phyloP scores from a whole-genome alignment of 2,888 invertebrate genomes.

The Philonicus albiceps region DNA sequence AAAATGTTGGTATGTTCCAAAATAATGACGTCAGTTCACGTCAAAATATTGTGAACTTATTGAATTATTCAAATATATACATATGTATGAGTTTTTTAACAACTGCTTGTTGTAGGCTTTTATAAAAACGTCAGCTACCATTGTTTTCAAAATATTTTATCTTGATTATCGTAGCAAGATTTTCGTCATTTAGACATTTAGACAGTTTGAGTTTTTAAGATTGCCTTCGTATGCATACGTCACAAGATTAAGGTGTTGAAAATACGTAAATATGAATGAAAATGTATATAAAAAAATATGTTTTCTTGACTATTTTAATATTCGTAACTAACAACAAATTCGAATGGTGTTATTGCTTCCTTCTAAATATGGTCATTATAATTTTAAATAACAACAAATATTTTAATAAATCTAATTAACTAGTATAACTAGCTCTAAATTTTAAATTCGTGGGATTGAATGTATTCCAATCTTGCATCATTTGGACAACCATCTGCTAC shows the following conservation, averaged over 20 bases:
- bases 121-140: neutral
- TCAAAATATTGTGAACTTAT: neutral
- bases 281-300: too few species aligned
- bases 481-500: neutral
- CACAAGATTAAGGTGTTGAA: too few species aligned
- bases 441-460: neutral
- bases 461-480: neutral
- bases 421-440: neutral
- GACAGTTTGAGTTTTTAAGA: too few species aligned
- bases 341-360: too few species aligned
- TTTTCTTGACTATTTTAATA: too few species aligned
- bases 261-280: too few species aligned
- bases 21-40: neutral
- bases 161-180: neutral
- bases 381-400: neutral
- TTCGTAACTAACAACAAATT: too few species aligned
- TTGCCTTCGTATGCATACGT: too few species aligned
- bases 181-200: neutral
- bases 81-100: neutral
- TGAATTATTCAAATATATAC: neutral
- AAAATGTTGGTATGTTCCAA: neutral
- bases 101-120: neutral
- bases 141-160: neutral
- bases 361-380: too few species aligned
- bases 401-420: neutral